phyloP scores from a whole-genome alignment of 2,113 vertebrate species.

The Regulus satrapa region DNA sequence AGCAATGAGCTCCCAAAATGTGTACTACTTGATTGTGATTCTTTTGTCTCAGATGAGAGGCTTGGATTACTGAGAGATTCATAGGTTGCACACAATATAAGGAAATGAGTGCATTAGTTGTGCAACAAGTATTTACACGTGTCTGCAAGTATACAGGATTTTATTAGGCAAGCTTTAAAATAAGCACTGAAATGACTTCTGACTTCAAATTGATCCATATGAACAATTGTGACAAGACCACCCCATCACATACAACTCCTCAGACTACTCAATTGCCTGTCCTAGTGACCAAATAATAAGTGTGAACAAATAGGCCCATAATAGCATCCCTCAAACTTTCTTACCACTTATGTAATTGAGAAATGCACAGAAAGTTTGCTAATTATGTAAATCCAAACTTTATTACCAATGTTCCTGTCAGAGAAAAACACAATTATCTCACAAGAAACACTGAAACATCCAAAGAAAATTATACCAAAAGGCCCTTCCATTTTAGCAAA shows the following conservation, averaged over 20 bases:
- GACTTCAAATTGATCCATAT: background rate
- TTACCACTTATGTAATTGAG: background rate
- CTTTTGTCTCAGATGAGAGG: background rate
- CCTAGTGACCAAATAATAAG: background rate
- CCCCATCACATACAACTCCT: background rate
- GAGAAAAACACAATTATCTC: background rate
- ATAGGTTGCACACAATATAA: background rate
- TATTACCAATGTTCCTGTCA: background rate
- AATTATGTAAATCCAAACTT: background rate
- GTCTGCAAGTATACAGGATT: background rate
- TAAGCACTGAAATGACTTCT: background rate
- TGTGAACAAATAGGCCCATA: background rate
- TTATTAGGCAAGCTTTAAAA: background rate
- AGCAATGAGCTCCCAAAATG: background rate
- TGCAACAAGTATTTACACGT: background rate
- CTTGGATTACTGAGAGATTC: background rate
- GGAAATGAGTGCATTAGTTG: background rate
- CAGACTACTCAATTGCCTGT: background rate
- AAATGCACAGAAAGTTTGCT: background rate
- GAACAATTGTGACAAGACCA: background rate
- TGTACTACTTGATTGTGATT: rapidly evolving
- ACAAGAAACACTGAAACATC: background rate
- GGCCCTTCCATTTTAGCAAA: background rate
- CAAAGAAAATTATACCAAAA: background rate
- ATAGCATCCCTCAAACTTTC: background rate